Conservation (phyloP, 2,113 vertebrate genomes). For the Rissa tridactyla region DNA sequence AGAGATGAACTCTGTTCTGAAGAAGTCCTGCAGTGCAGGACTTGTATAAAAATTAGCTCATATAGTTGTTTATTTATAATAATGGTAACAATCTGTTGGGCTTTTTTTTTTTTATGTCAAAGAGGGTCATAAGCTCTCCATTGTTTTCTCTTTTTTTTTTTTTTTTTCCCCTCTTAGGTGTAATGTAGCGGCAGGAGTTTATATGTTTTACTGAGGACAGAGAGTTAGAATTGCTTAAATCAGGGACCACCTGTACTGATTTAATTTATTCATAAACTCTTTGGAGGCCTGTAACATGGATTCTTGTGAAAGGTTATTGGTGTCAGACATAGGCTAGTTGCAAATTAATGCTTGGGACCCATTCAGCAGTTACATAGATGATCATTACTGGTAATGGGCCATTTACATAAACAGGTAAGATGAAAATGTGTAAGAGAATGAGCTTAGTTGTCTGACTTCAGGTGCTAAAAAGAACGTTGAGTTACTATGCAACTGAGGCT, state of each 20-base stretch:
- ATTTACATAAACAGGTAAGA: background rate
- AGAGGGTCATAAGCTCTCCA: background rate
- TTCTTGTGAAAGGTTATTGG: background rate
- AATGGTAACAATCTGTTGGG: background rate
- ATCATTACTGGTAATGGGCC: background rate
- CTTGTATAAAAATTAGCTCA: background rate
- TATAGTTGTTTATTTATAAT: background rate
- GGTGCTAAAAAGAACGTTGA: background rate
- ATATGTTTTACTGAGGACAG: background rate
- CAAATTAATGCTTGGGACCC: background rate
- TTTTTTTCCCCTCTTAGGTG: background rate
- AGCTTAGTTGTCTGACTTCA: background rate
- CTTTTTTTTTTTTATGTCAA: background rate
- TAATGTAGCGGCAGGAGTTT: background rate
- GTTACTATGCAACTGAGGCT: background rate
- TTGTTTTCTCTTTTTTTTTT: background rate
- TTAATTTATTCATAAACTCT: background rate
- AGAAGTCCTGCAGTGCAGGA: background rate
- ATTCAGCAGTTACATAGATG: background rate
- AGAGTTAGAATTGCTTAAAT: background rate
- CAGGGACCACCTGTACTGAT: background rate
- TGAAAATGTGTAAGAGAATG: background rate
- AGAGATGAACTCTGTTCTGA: background rate
- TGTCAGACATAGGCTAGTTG: background rate
- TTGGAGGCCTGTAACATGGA: background rate